phyloP scores from a whole-genome alignment of 2,888 invertebrate genomes.

The Steinernema carpocapsae region DNA sequence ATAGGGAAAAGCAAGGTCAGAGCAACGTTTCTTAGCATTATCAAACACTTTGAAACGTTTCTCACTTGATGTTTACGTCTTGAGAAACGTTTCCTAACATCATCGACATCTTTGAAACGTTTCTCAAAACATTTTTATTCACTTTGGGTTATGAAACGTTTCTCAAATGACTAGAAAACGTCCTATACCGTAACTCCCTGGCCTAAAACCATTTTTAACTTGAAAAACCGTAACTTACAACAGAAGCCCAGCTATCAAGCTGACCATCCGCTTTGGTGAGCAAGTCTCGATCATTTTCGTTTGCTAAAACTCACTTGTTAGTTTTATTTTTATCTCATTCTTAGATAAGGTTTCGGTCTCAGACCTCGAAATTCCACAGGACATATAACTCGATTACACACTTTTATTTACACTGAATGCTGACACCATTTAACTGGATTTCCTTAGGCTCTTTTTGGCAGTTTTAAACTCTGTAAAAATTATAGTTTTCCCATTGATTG shows the following conservation, averaged over 20 bases:
- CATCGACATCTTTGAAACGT: too few relatives aligned
- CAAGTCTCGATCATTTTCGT: slow-evolving; percentile 15
- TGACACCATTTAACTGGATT: not conserved
- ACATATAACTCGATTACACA: not conserved
- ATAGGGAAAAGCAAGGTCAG: too few relatives aligned
- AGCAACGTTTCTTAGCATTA: too few relatives aligned
- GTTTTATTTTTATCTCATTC: too few relatives aligned
- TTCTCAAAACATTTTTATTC: too few relatives aligned
- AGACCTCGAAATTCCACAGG: not conserved
- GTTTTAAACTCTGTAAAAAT: slow-evolving; percentile 54
- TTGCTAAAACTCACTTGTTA: not conserved
- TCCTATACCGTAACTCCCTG: too few relatives aligned
- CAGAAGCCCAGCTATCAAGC: not conserved
- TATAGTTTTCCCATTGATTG: slow-evolving; percentile 49
- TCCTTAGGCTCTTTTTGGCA: slow-evolving; percentile 2
- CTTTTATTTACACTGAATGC: slow-evolving; percentile 8
- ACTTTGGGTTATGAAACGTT: too few relatives aligned
- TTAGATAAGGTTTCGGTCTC: not conserved
- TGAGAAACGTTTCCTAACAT: too few relatives aligned
- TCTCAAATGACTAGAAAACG: too few relatives aligned
- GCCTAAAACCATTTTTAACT: too few relatives aligned
- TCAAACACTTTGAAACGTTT: too few relatives aligned
- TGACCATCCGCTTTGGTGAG: slow-evolving; percentile 15
- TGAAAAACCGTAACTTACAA: slow-evolving; percentile 9
- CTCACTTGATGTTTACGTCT: too few relatives aligned